These are phyloP conservation scores for Congeria kusceri DNA, from an alignment of 2,888 invertebrate species.

Conservation along the genomic window DNA sequence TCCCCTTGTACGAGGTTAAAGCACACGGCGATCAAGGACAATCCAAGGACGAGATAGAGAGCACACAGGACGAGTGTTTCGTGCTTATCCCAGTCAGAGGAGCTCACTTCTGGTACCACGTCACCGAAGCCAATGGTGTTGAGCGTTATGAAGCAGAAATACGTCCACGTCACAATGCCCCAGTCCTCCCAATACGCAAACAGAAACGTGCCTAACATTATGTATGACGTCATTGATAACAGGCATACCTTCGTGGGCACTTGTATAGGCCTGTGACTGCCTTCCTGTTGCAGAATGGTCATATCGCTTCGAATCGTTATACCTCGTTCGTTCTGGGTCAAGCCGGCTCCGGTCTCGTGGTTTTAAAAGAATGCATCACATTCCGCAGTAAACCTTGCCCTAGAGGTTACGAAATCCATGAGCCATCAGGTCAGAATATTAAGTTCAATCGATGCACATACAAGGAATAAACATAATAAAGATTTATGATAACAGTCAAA, in stretches of 20 bases:
- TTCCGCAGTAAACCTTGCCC: conserved; percentile 83
- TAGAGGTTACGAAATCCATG: conserved; percentile 87
- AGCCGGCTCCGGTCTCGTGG: conserved; percentile 69
- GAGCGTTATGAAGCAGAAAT: conserved; percentile 85
- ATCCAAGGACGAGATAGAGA: conserved; percentile 85
- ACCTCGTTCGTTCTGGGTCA: conserved; percentile 79
- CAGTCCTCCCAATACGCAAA: conserved; percentile 84
- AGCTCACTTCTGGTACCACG: conserved; percentile 79
- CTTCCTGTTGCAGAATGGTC: conserved; percentile 70
- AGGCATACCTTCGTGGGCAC: conserved; percentile 85
- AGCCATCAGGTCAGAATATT: conserved; percentile 84
- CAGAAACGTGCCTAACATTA: conserved; percentile 83
- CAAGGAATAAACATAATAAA: no score
- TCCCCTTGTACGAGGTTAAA: conserved; percentile 86
- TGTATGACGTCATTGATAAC: conserved; percentile 82
- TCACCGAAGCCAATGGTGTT: conserved; percentile 85
- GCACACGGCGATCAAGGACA: conserved; percentile 86
- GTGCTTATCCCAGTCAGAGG: conserved; percentile 76
- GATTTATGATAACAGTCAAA: no score
- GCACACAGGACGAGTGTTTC: conserved; percentile 84
- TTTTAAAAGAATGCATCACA: conserved; percentile 79
- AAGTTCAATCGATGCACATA: no score
- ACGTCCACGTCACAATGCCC: conserved; percentile 81
- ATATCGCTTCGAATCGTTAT: conserved; percentile 56
- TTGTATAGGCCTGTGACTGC: conserved; percentile 78